Percentiles rank a stretch among this genome's conserved stretches.
These are phyloP conservation scores for Petroica traversi DNA, from an alignment of 2,113 vertebrate genomes.

Conservation along the genomic window DNA sequence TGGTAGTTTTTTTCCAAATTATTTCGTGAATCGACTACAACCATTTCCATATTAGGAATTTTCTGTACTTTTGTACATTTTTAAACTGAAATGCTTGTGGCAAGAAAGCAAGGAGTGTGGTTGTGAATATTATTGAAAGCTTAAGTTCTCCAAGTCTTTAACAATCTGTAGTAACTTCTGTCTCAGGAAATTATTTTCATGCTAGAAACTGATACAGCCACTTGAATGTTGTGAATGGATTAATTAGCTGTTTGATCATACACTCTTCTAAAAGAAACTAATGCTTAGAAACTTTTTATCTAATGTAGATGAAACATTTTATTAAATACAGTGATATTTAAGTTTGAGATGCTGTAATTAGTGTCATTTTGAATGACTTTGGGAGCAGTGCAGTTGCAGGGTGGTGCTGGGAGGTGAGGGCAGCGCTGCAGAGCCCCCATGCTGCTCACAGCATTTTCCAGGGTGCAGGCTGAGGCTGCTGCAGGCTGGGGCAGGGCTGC, in stretches of 20 bases:
- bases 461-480: background rate
- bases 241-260: background rate
- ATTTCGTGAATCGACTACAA: background rate
- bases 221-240: background rate
- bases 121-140: background rate
- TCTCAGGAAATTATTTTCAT: background rate
- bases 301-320: background rate
- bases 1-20: background rate
- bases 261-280: background rate
- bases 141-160: background rate
- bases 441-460: background rate
- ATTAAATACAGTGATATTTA: fast-evolving
- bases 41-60: background rate
- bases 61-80: background rate
- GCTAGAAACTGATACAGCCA: background rate
- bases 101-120: background rate
- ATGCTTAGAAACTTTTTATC: background rate
- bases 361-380: background rate
- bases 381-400: background rate
- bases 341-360: background rate
- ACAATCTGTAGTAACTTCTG: background rate
- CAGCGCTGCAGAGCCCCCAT: background rate
- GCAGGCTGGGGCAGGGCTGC: background rate
- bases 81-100: background rate
- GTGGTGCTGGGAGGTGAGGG: fast-evolving